Evolutionary conservation across 2,797 vertebrate species (phyloP).

Genomic region (Artibeus jamaicensis): DNA sequence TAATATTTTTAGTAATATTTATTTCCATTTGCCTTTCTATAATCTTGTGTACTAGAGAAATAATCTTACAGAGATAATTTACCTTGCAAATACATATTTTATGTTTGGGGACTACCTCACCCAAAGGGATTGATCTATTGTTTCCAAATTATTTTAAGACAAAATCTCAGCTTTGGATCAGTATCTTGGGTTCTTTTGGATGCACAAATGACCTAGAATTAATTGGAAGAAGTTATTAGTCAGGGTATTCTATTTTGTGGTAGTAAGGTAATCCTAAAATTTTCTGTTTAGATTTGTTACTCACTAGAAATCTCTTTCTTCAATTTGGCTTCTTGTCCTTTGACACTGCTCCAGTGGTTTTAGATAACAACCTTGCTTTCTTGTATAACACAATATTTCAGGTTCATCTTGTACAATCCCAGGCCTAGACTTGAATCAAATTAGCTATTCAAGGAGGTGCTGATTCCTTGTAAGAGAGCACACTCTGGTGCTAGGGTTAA

Average conservation of each 20-base stretch:
- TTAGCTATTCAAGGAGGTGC: not conserved
- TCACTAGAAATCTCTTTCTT: not conserved
- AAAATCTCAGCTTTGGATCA: not conserved
- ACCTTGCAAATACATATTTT: not conserved
- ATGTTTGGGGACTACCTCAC: not conserved
- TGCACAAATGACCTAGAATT: not conserved
- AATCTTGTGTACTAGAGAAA: not conserved
- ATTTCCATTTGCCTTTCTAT: not conserved
- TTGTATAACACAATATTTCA: not conserved
- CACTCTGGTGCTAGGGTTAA: not conserved
- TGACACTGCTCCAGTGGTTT: not conserved
- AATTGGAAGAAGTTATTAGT: conserved; percentile 13
- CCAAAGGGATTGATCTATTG: not conserved
- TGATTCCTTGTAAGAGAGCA: not conserved
- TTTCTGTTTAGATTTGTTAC: not conserved
- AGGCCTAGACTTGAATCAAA: not conserved
- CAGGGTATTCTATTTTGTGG: not conserved
- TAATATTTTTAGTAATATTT: conserved; percentile 1
- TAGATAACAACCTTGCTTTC: not conserved
- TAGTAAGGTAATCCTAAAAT: conserved; percentile 22
- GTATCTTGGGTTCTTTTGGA: conserved; percentile 7
- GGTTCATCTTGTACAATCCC: not conserved
- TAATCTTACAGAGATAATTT: conserved; percentile 13
- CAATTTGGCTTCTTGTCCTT: not conserved
- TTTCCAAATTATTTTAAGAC: conserved; percentile 31